Evolutionary conservation across 2,888 invertebrate genomes (phyloP).

Genomic region (Stenoptilia bipunctidactyla): DNA sequence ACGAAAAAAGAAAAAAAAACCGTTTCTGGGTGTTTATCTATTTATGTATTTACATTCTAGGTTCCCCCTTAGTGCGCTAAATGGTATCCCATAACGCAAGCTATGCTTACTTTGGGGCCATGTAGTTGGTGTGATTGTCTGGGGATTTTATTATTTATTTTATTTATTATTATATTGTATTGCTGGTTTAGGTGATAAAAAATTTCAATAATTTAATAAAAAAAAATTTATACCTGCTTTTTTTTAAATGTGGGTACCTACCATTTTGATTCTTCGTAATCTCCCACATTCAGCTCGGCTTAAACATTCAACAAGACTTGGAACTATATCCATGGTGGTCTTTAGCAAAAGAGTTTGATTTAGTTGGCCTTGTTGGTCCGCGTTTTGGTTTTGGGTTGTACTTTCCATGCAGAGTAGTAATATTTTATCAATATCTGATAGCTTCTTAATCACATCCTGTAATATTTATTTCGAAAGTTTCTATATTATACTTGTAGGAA

Average conservation of each 20-base stretch:
- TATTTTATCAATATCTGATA: conserved; percentile 85
- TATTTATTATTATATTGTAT: too few species aligned
- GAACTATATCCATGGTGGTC: conserved; percentile 79
- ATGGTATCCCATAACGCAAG: too few species aligned
- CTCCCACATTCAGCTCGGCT: conserved; percentile 61
- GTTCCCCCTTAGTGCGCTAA: too few species aligned
- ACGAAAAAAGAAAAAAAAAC: too few species aligned
- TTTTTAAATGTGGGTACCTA: conserved; percentile 24
- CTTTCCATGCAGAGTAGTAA: conserved; percentile 68
- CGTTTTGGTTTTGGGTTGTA: conserved; percentile 48
- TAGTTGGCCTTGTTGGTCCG: conserved; percentile 74
- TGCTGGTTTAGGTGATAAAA: background rate
- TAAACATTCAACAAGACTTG: conserved; percentile 73
- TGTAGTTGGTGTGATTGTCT: too few species aligned
- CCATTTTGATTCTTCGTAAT: conserved; percentile 70
- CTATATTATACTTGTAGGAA: too few species aligned
- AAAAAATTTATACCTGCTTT: background rate
- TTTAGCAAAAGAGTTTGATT: conserved; percentile 84
- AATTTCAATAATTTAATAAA: background rate
- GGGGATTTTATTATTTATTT: too few species aligned
- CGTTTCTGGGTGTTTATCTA: too few species aligned
- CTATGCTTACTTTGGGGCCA: too few species aligned
- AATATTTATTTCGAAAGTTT: too few species aligned
- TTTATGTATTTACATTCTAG: too few species aligned
- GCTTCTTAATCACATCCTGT: conserved; percentile 74